Evolutionary conservation across 1,140 invertebrate species (phyloP), one percentile per base, ranked within the genome.

Genomic region (Samia ricini): DNA sequence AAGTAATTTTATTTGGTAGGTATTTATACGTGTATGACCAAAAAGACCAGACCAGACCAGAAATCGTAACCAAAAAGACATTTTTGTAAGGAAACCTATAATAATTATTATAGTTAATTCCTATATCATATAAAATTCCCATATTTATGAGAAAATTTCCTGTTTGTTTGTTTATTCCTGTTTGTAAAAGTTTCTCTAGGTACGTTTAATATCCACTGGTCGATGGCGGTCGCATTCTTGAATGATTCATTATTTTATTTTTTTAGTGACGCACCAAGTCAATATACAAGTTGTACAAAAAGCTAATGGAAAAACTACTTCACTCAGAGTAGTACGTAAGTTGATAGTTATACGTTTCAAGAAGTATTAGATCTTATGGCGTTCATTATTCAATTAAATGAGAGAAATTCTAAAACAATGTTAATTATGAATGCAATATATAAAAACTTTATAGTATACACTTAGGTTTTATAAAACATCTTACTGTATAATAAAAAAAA

Each of bases 161-260:
- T 22, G 51, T 52, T 52, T 52, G 10, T 52, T n/a, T n/a, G n/a
- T n/a, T n/a, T n/a, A n/a, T n/a, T n/a, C n/a, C n/a, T n/a, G 51
- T 52, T 52, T 52, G 10, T 52, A 52, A 20, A 51, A 20, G 51
- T 21, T 52, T 21, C 19, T 5, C 33, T 52, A 21, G 51, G n/a
- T n/a, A n/a, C n/a, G n/a, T n/a, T 52, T 15, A 21, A 10, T 52
- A 52, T 21, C 33, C 6, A 42, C 6, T 56, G n/a, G 33, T 56
- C 8, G 19, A 22, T 29, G 7, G 29, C 58, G 52, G 22, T 33
- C 48, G 56, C 65, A 71, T 63, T 68, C 61, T 19, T 64, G 22
- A 20, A 61, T 72, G 66, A 71, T 50, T 72, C 70, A 72, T 48
- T 42, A 42, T 50, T 57, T 60, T n/a, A 63, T 66, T 64, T 68